These are phyloP conservation scores for Branchinecta sandiegonensis DNA, from an alignment of 2,888 invertebrate genomes.

Conservation along the genomic window DNA sequence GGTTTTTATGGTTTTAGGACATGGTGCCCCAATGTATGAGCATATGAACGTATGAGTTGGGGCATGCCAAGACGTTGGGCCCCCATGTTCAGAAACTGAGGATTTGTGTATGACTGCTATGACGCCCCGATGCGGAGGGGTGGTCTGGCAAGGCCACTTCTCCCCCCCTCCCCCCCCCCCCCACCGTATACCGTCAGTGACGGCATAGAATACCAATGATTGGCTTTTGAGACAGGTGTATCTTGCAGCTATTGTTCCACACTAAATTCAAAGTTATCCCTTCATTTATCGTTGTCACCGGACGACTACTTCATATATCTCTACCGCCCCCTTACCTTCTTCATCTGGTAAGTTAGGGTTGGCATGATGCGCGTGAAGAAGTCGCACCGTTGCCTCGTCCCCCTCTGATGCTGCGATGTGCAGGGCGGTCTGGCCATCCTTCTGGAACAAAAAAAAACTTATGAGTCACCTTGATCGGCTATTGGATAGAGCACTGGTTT, in stretches of 20 bases:
- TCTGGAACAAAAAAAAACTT: conserved; percentile 34
- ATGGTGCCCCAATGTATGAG: too few species aligned
- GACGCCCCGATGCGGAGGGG: too few species aligned
- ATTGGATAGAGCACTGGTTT: too few species aligned
- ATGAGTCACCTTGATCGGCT: too few species aligned
- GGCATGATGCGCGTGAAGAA: conserved; percentile 85
- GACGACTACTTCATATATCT: neutral
- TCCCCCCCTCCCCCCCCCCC: too few species aligned
- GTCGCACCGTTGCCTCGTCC: conserved; percentile 84
- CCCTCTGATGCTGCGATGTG: conserved; percentile 93
- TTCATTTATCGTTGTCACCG: neutral
- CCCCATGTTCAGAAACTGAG: too few species aligned
- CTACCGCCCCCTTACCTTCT: conserved; percentile 45
- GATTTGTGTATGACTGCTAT: too few species aligned
- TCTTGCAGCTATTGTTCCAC: neutral
- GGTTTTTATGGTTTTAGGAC: too few species aligned
- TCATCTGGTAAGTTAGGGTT: conserved; percentile 88
- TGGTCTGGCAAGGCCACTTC: too few species aligned
- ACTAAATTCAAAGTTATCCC: neutral
- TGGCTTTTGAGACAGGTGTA: neutral
- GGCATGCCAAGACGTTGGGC: too few species aligned
- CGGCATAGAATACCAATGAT: neutral
- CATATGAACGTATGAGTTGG: too few species aligned
- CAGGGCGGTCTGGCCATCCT: conserved; percentile 82
- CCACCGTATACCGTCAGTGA: too few species aligned